Percentiles rank a stretch among this genome's conserved stretches.
Evolutionary conservation across 2,888 invertebrate genomes (phyloP).

Genomic region (Cosmopolites sordidus): DNA sequence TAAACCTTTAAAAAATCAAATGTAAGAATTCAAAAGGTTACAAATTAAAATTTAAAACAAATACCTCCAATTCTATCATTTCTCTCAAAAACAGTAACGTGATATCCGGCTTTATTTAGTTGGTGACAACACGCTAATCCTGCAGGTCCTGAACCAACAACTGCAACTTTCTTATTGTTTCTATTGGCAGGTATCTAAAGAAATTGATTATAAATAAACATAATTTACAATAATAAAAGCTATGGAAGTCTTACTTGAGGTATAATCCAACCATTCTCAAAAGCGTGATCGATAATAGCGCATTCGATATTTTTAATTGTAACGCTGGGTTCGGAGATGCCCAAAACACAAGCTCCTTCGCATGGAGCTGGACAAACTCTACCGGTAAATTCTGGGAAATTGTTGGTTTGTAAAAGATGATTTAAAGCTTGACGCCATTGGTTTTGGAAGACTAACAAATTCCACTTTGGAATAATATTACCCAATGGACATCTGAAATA

Average conservation of each 20-base stretch:
- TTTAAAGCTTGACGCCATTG: constrained; percentile 93
- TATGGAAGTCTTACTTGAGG: constrained; percentile 29
- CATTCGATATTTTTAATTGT: constrained; percentile 99
- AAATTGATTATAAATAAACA: neutral
- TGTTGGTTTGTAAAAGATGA: constrained; percentile 94
- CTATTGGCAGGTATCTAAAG: constrained; percentile 34
- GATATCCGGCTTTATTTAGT: constrained; percentile 93
- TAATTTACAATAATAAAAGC: neutral
- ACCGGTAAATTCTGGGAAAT: constrained; percentile 76
- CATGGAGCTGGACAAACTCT: constrained; percentile 95
- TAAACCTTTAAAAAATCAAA: constrained; percentile 67
- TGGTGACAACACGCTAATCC: constrained; percentile 96
- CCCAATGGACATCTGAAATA: constrained; percentile 76
- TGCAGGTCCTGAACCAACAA: constrained; percentile 93
- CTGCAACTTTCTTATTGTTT: constrained; percentile 42
- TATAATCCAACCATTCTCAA: constrained; percentile 81
- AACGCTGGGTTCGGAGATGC: constrained; percentile 92
- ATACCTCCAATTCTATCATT: constrained; percentile 62
- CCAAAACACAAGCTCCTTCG: constrained; percentile 89
- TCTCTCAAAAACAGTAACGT: constrained; percentile 94
- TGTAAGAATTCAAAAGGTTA: constrained; percentile 3
- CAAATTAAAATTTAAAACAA: neutral
- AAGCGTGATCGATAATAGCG: constrained; percentile 97
- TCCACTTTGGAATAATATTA: constrained; percentile 99
- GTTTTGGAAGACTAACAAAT: constrained; percentile 89